Conservation (phyloP, 2,797 vertebrate species). For the Betta splendens region DNA sequence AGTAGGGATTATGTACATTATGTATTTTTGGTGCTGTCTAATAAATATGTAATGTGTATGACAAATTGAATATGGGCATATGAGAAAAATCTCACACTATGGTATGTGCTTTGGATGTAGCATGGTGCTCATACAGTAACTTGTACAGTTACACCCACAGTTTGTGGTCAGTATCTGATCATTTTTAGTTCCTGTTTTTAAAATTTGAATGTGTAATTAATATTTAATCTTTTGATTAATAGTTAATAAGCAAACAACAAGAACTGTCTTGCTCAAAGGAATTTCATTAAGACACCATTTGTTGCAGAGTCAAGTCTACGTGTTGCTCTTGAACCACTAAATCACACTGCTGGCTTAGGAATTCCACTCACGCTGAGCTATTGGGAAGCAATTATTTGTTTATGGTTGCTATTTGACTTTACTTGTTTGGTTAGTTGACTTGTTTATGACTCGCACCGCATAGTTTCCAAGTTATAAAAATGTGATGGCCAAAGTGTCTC, state of each 20-base stretch:
- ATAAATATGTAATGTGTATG: no score
- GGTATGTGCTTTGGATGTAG: no score
- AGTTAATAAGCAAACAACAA: conserved; percentile 4
- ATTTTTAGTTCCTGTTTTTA: no score
- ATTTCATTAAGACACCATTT: conserved; percentile 23
- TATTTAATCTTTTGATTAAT: conserved; percentile 2
- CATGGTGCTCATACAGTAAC: no score
- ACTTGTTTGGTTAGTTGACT: conserved; percentile 46
- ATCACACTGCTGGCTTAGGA: conserved; percentile 8
- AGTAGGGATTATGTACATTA: no score
- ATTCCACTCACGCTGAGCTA: conserved; percentile 29
- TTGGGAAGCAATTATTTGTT: conserved; percentile 54
- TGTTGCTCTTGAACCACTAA: conserved; percentile 19
- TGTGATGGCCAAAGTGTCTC: conserved; percentile 34
- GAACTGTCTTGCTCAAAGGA: background rate
- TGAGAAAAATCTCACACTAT: no score
- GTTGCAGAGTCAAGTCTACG: conserved; percentile 17
- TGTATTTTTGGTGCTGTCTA: no score
- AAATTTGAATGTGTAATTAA: no score
- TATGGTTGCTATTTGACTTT: conserved; percentile 25
- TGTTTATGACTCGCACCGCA: conserved; percentile 47
- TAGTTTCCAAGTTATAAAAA: conserved; percentile 56
- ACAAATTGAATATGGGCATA: no score
- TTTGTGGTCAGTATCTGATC: no score
- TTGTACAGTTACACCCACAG: no score